Evolutionary conservation across 1,140 invertebrate species (phyloP), one percentile per base, ranked within the genome.

Genomic region (Ceratina japonica): DNA sequence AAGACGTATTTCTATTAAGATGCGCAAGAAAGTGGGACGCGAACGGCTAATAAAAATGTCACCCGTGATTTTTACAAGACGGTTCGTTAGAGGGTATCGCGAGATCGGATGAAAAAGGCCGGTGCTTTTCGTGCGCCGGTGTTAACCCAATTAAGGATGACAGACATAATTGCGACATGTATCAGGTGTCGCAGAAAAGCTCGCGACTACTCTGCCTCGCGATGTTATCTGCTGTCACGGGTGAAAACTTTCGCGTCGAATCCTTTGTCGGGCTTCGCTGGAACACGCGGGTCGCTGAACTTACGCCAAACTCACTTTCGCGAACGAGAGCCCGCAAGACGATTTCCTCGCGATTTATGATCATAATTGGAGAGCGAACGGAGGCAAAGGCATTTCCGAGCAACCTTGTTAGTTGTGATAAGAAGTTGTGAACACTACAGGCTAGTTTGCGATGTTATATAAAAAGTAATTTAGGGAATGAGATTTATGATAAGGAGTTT

Each of bases 91-190:
- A 24, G n/a, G 3, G 72, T 74, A 65, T 64, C 49, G 16, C 24
- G 72, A 65, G 18, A 54, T 8, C n/a, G 49, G 13, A 74, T 56
- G n/a, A 74, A 65, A 65, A 22, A 24, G 49, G 1, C 24, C 59
- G 71, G 10, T 22, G n/a, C 5, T 44, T 44, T 44, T 44, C 37
- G 37, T 44, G 37, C 10, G 5, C 37, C 37, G 10, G 37, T 44
- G 37, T 44, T 59, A 74, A 65, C 72, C 72, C 61, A 74, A 74
- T 74, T 74, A 74, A n/a, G 61, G 72, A 37, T 64, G 72, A 64
- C 70, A 62, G 13, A 22, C 24, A 44, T 65, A 74, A 64, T 65
- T 37, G 37, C 61, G 61, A 31, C n/a, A 44, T 44, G 72, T 74
- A 74, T 74, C 72, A 65, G 61, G 72, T 74, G 72, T 74, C 65